phyloP scores from a whole-genome alignment of 1,140 invertebrate species.

The Heliconius eleuchia region DNA sequence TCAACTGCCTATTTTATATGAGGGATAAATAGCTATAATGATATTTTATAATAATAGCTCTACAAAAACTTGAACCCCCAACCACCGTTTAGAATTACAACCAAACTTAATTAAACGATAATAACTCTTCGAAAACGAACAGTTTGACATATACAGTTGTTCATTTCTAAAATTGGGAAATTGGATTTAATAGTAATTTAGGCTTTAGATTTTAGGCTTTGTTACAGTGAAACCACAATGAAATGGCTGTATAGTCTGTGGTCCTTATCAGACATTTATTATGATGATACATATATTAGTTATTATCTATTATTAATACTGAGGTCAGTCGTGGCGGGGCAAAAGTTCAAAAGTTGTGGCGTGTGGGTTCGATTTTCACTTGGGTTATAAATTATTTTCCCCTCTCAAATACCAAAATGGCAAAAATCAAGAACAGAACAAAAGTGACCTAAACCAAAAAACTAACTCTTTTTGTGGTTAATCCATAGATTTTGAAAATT shows the following conservation, averaged over 20 bases:
- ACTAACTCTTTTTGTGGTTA: no score
- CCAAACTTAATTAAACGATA: not conserved
- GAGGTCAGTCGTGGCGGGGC: not conserved
- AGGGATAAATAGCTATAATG: no score
- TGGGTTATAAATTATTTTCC: not conserved
- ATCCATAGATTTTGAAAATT: no score
- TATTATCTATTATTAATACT: not conserved
- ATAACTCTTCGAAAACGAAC: not conserved
- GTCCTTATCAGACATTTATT: not conserved
- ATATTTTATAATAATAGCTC: no score
- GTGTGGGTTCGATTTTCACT: not conserved
- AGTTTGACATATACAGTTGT: not conserved
- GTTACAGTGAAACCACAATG: not conserved
- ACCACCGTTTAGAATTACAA: no score
- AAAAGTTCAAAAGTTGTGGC: not conserved
- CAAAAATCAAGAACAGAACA: no score
- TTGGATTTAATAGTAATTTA: conserved; percentile 3
- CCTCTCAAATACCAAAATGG: not conserved
- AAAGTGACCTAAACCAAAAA: no score
- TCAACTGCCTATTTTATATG: no score
- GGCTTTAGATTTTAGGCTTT: not conserved
- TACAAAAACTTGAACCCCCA: not conserved
- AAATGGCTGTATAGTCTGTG: not conserved
- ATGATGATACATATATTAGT: not conserved
- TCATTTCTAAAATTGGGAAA: not conserved